Conservation (phyloP, 2,888 invertebrate genomes). For the Trichacis sp. region DNA sequence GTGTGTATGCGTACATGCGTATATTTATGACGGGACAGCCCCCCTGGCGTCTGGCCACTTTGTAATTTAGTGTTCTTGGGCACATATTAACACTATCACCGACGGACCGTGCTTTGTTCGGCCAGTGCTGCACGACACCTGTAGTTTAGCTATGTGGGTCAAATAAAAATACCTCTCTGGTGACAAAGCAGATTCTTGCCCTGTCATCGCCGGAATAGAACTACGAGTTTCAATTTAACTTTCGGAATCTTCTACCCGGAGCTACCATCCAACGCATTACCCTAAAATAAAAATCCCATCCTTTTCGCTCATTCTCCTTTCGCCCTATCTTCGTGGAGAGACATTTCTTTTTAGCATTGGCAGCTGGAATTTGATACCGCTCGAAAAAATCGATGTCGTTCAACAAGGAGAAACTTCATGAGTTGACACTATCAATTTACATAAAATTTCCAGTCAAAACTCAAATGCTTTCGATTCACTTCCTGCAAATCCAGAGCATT, state of each 20-base stretch:
- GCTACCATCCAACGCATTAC: neutral
- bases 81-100: conserved; percentile 31
- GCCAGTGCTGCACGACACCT: conserved; percentile 25
- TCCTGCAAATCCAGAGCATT: too few relatives aligned
- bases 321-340: too few relatives aligned
- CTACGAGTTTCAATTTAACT: conserved; percentile 2
- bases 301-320: too few relatives aligned
- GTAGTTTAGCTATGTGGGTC: conserved; percentile 20
- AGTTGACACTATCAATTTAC: too few relatives aligned
- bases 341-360: too few relatives aligned
- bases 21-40: conserved; percentile 29
- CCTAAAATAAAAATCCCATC: neutral
- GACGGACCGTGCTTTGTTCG: conserved; percentile 39
- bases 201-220: conserved; percentile 1
- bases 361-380: too few relatives aligned
- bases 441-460: too few relatives aligned
- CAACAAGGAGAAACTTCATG: too few relatives aligned
- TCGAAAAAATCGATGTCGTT: too few relatives aligned
- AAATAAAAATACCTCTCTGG: conserved; percentile 1
- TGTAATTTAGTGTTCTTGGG: conserved; percentile 37
- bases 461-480: too few relatives aligned
- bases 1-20: conserved; percentile 15
- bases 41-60: conserved; percentile 31
- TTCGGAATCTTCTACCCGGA: neutral
- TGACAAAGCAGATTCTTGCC: conserved; percentile 3